These are phyloP conservation scores for Aphelinus certus DNA, from an alignment of 1,140 invertebrate species.

Conservation along the genomic window DNA sequence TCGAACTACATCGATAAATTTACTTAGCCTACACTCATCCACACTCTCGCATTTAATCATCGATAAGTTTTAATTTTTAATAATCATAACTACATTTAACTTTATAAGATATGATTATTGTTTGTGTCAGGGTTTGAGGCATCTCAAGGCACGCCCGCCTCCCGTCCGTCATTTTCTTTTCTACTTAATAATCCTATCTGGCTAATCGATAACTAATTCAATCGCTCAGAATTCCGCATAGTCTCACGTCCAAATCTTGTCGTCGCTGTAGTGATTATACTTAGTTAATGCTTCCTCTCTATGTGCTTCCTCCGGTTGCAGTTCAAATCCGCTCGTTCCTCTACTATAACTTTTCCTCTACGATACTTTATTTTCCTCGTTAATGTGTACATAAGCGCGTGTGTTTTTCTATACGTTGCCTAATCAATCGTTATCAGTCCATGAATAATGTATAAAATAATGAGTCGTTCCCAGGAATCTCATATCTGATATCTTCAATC, in stretches of 20 bases:
- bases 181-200: conserved; percentile 26
- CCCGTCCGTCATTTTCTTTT: conserved; percentile 34
- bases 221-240: not conserved
- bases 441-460: conserved; percentile 35
- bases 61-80: conserved; percentile 17
- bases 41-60: not conserved
- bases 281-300: not conserved
- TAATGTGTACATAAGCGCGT: not conserved
- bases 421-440: conserved; percentile 32
- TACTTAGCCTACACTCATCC: too few relatives aligned
- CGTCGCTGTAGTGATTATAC: not conserved
- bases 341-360: not conserved
- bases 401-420: conserved; percentile 11
- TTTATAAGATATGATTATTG: conserved; percentile 58
- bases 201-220: conserved; percentile 39
- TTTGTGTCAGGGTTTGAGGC: conserved; percentile 58
- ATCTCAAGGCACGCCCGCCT: conserved; percentile 58
- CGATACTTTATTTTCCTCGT: not conserved
- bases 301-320: not conserved
- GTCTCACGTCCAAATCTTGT: conserved; percentile 4
- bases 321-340: not conserved
- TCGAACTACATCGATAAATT: too few relatives aligned
- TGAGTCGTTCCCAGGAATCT: not conserved
- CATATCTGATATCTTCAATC: not conserved
- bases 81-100: conserved; percentile 37